These are phyloP conservation scores for Ectropis crepuscularia DNA, from an alignment of 2,888 invertebrate species.

Conservation along the genomic window DNA sequence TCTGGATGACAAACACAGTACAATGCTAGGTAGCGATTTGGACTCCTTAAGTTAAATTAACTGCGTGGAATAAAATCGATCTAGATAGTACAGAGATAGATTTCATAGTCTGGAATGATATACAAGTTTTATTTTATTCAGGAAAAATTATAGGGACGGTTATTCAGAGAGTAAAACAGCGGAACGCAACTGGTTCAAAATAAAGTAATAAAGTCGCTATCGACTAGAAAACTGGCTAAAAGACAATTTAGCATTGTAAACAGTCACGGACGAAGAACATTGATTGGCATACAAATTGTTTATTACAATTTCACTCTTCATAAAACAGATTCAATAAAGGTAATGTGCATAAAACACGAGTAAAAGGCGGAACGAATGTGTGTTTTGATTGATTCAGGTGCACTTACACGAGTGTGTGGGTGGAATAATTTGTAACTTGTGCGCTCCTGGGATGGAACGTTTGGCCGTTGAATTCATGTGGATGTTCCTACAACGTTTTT, in stretches of 20 bases:
- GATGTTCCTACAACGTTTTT: constrained; percentile 45
- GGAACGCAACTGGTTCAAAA: neutral
- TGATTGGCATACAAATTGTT: constrained; percentile 49
- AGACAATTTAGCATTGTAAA: constrained; percentile 38
- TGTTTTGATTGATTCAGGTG: constrained; percentile 82
- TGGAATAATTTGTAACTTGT: constrained; percentile 81
- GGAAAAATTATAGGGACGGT: neutral
- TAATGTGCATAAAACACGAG: constrained; percentile 64
- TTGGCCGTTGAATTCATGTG: constrained; percentile 48
- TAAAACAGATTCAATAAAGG: constrained; percentile 69
- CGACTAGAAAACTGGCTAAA: constrained; percentile 3
- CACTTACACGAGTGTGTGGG: constrained; percentile 79
- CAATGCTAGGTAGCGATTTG: no score
- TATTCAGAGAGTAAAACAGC: no score
- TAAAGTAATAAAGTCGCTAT: neutral
- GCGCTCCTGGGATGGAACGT: constrained; percentile 63
- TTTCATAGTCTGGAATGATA: neutral
- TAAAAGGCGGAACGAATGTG: constrained; percentile 71
- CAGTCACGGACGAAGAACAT: constrained; percentile 36
- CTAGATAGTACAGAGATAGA: no score
- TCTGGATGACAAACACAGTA: no score
- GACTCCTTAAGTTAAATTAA: no score
- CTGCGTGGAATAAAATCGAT: no score
- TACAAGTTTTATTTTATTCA: neutral
- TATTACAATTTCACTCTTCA: constrained; percentile 57